Evolutionary conservation across 2,797 vertebrate genomes (phyloP).

Genomic region (Pterois miles): DNA sequence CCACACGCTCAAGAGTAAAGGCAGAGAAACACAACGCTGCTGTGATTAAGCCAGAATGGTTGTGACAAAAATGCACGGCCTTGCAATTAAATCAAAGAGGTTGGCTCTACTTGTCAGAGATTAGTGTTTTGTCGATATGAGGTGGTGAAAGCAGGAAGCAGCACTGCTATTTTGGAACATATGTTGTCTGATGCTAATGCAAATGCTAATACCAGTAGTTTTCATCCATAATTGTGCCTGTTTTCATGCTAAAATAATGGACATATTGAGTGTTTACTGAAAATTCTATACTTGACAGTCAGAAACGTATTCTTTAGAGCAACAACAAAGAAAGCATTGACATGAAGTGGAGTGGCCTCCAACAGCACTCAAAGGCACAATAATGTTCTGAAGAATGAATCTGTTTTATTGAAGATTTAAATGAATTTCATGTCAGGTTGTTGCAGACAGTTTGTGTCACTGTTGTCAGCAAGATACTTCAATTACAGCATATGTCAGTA

Average conservation of each 20-base stretch:
- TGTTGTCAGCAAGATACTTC: not conserved
- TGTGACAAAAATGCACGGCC: slow-evolving; percentile 61
- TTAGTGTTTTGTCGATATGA: not conserved
- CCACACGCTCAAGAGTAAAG: slow-evolving; percentile 64
- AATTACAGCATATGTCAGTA: not conserved
- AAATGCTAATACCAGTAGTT: not conserved
- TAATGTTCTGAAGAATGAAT: not conserved
- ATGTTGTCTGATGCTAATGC: not conserved
- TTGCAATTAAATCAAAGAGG: slow-evolving; percentile 53
- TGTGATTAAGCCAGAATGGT: slow-evolving; percentile 60
- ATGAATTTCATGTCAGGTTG: not conserved
- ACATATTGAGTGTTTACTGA: not conserved
- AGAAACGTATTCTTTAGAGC: not conserved
- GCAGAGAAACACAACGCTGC: slow-evolving; percentile 61
- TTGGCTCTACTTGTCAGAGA: slow-evolving; percentile 16
- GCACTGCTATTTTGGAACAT: not conserved
- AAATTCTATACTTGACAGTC: not conserved
- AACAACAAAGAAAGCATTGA: not conserved
- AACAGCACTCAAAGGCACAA: not conserved
- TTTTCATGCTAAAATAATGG: not conserved
- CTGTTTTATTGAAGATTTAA: not conserved
- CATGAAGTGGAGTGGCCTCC: not conserved
- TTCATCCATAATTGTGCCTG: not conserved
- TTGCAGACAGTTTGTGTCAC: slow-evolving; percentile 14
- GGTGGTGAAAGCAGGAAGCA: not conserved